Conservation (phyloP, 2,797 vertebrate species). For the Microcaecilia unicolor region DNA sequence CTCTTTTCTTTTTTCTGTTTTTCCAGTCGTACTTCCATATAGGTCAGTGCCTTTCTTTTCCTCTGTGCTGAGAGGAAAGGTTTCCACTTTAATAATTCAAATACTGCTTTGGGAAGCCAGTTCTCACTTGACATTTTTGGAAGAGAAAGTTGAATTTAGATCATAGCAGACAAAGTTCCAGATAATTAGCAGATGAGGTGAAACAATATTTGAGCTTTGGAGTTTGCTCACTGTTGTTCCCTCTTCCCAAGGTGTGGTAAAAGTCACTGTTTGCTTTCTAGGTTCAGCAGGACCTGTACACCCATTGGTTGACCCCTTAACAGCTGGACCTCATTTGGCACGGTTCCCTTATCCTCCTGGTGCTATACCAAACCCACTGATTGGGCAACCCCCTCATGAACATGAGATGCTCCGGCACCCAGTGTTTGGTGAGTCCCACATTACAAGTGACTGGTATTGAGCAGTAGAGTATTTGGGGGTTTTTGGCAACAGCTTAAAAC, state of each 20-base stretch:
- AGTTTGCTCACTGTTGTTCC: too few relatives aligned
- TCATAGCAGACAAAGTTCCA: neutral
- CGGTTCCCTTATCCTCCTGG: conserved; percentile 95
- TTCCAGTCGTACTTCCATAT: too few relatives aligned
- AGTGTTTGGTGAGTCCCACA: conserved; percentile 80
- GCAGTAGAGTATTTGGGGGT: too few relatives aligned
- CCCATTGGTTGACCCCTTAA: conserved; percentile 86
- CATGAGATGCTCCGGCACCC: conserved; percentile 98
- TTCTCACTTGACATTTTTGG: too few relatives aligned
- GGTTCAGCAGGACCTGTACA: conserved; percentile 83
- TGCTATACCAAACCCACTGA: conserved; percentile 86
- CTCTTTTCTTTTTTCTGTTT: too few relatives aligned
- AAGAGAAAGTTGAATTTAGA: neutral
- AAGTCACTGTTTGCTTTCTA: conserved; percentile 27
- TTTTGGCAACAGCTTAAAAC: too few relatives aligned
- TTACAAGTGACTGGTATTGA: too few relatives aligned
- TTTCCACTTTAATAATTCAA: too few relatives aligned
- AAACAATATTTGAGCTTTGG: too few relatives aligned
- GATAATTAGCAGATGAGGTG: too few relatives aligned
- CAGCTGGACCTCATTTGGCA: conserved; percentile 87
- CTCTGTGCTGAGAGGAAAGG: too few relatives aligned
- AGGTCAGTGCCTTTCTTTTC: too few relatives aligned
- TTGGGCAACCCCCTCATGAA: conserved; percentile 88
- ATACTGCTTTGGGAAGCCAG: neutral
- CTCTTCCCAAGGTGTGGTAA: conserved; percentile 1